A percentile compares a stretch with the other conserved stretches of the same genome.
These are phyloP conservation scores for Hormiphora californensis DNA, from an alignment of 37 sponge, comb jelly and placozoan genomes.

Conservation along the genomic window DNA sequence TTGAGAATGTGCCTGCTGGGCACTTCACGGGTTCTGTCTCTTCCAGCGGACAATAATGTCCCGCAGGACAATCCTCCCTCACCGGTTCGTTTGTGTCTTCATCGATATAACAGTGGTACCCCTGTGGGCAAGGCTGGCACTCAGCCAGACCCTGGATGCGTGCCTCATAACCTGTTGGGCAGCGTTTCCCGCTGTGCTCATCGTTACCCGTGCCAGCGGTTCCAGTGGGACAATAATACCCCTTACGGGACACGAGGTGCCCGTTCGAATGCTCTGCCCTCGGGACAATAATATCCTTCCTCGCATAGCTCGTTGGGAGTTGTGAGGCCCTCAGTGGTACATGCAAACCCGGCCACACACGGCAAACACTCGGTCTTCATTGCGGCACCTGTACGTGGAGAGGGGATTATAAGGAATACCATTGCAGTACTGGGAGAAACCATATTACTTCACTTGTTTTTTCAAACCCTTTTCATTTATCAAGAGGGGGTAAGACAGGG, in stretches of 20 bases:
- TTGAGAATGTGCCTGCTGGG: constrained; percentile 53
- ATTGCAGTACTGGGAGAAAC: too few relatives aligned
- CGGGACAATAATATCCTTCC: constrained; percentile 48
- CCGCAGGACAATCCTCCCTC: constrained; percentile 52
- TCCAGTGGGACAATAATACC: neutral
- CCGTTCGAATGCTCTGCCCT: constrained; percentile 53
- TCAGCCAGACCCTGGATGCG: constrained; percentile 15
- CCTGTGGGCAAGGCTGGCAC: constrained; percentile 35
- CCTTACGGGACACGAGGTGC: constrained; percentile 18
- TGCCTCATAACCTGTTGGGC: too few relatives aligned
- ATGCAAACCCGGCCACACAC: too few relatives aligned
- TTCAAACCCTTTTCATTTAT: too few relatives aligned
- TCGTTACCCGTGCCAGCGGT: too few relatives aligned
- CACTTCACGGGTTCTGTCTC: constrained; percentile 29
- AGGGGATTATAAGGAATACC: too few relatives aligned
- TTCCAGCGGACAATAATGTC: constrained; percentile 56
- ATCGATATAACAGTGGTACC: constrained; percentile 42
- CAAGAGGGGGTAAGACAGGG: too few relatives aligned
- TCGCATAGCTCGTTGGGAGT: constrained; percentile 1
- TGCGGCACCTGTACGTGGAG: too few relatives aligned
- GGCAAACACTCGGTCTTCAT: too few relatives aligned
- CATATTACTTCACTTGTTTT: too few relatives aligned
- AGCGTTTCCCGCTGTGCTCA: too few relatives aligned
- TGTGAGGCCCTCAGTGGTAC: neutral
- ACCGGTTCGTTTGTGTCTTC: neutral